Base-by-base conservation (phyloP, 2,888 invertebrate species). In the Aplocera efformata region DNA sequence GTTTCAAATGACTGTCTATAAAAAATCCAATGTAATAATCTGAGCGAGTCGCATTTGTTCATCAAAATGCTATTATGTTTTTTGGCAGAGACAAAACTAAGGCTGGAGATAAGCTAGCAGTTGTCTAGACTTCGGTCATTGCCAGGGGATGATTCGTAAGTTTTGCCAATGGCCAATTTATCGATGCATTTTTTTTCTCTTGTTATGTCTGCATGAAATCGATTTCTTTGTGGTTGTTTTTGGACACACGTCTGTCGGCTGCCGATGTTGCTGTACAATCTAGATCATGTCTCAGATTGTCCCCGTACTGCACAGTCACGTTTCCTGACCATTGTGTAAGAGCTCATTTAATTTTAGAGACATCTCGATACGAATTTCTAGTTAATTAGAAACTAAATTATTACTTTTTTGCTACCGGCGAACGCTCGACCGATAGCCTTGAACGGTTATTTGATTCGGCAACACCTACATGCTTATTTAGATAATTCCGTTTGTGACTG, bases 201-300 rank as follows among this genome's bases (percentile, higher is more conserved):
- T 78, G 76, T 76, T 74, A 65, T 71, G 59, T 53, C 63, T 74
- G 72, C 72, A 75, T 74, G 72, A 74, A 79, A 76, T 79, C 72
- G 75, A 72, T 82, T 81, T 81, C 77, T 77, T 79, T 80, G 74
- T 77, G 53, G 70, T 79, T 76, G 72, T 79, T 80, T 81, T 81
- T 77, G 75, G 74, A 64, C 70, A 73, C 62, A 69, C 67, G 70
- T 72, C 72, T 50, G 62, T 63, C 57, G 65, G 79, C 79, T 79
- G 81, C 82, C 63, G 82, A 76, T 58, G 71, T 75, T 69, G 72
- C 76, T 74, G 75, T 73, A 71, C 68, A 76, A 83, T 85, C 82
- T 81, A 84, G 86, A 85, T 86, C 74, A 76, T 72, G 78, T 79
- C 76, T 79, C 47, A 81, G 86, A 86, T 86, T 82, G 81, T 79